Evolutionary conservation across 2,113 vertebrate genomes (phyloP).

Genomic region (human): DNA sequence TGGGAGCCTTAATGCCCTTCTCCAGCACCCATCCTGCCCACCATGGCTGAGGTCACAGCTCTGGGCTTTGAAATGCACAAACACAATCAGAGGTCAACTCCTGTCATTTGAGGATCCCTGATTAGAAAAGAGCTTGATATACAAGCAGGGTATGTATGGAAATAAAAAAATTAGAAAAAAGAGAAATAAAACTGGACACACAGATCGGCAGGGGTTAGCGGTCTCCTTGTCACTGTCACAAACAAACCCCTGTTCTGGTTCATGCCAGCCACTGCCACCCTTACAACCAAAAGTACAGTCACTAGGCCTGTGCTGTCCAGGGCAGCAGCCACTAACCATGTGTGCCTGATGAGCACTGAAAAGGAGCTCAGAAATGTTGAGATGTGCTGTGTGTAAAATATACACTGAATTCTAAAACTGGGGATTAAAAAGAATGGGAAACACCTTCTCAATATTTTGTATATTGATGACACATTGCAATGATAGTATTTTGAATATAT

Average conservation of each 20-base stretch:
- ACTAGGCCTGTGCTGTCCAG: neutral
- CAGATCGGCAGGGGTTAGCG: neutral
- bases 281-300: neutral
- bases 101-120: neutral
- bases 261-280: neutral
- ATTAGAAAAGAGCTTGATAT: neutral
- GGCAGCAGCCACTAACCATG: neutral
- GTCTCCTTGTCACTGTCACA: neutral
- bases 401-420: neutral
- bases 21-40: neutral
- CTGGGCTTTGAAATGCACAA: neutral
- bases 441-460: neutral
- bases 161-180: no score
- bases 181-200: no score
- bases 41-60: neutral
- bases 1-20: neutral
- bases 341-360: neutral
- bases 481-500: neutral
- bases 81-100: neutral
- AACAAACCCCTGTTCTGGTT: neutral
- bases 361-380: neutral
- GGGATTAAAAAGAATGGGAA: neutral
- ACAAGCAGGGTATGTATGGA: no score
- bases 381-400: neutral
- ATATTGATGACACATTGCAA: neutral